Conservation (phyloP, 2,113 vertebrate species). For the Labeo rohita region DNA sequence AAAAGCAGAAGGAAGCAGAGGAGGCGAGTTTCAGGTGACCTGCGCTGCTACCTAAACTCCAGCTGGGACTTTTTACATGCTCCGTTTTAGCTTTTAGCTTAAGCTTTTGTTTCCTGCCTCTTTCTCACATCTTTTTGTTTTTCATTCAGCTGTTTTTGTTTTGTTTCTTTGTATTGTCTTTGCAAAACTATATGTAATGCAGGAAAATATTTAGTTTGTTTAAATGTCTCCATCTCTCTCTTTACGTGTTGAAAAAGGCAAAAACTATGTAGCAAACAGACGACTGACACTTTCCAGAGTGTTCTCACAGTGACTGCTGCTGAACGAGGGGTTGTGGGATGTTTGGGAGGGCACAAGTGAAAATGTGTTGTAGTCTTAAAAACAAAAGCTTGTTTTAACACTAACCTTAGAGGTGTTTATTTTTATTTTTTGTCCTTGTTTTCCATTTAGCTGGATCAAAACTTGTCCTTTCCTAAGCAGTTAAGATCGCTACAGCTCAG, state of each 20-base stretch:
- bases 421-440: not conserved
- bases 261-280: slow-evolving; percentile 76
- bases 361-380: slow-evolving; percentile 63
- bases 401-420: slow-evolving; percentile 47
- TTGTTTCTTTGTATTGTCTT: slow-evolving; percentile 43
- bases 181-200: slow-evolving; percentile 55
- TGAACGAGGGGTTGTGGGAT: slow-evolving; percentile 59
- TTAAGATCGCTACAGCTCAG: slow-evolving; percentile 63
- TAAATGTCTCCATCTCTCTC: slow-evolving; percentile 56
- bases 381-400: slow-evolving; percentile 53
- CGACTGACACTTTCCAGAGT: slow-evolving; percentile 61
- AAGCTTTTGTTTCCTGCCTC: slow-evolving; percentile 27
- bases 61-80: slow-evolving; percentile 73
- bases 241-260: slow-evolving; percentile 57
- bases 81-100: slow-evolving; percentile 47
- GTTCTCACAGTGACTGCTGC: slow-evolving; percentile 69
- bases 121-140: slow-evolving; percentile 41
- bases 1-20: slow-evolving; percentile 75
- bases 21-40: slow-evolving; percentile 79
- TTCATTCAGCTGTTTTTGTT: slow-evolving; percentile 17
- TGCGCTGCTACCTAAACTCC: slow-evolving; percentile 86
- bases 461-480: slow-evolving; percentile 41
- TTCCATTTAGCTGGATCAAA: slow-evolving; percentile 51
- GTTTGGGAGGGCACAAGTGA: slow-evolving; percentile 54
- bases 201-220: slow-evolving; percentile 59